Evolutionary conservation across 2,888 invertebrate species (phyloP).

Genomic region (Xestia c-nigrum): DNA sequence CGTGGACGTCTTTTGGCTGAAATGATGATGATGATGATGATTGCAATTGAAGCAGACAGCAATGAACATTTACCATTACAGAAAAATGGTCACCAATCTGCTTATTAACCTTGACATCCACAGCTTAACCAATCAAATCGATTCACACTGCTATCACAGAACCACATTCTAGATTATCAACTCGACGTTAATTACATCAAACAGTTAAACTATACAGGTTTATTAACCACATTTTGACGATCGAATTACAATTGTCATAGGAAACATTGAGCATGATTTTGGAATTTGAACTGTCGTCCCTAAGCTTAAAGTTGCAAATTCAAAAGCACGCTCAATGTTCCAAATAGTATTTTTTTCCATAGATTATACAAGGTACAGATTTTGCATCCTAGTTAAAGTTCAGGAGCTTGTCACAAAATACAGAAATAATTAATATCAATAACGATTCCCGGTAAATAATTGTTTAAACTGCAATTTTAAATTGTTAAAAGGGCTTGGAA

Average conservation of each 20-base stretch:
- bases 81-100: not conserved
- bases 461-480: too few relatives aligned
- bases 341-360: not conserved
- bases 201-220: conserved; percentile 15
- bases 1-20: too few relatives aligned
- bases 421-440: too few relatives aligned
- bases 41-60: not conserved
- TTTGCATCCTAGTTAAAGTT: too few relatives aligned
- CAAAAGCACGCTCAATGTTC: not conserved
- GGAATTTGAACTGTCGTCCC: not conserved
- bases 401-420: too few relatives aligned
- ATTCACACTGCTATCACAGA: not conserved
- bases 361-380: not conserved
- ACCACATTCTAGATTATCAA: conserved; percentile 13
- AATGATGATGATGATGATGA: too few relatives aligned
- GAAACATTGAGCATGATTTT: not conserved
- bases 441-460: too few relatives aligned
- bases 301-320: not conserved
- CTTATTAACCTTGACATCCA: not conserved
- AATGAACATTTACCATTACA: not conserved
- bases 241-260: not conserved
- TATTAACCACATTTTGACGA: conserved; percentile 27
- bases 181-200: conserved; percentile 28
- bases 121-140: not conserved
- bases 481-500: too few relatives aligned